Base-by-base conservation (phyloP, 2,888 invertebrate species). In the Zaprionus bogoriensis region DNA sequence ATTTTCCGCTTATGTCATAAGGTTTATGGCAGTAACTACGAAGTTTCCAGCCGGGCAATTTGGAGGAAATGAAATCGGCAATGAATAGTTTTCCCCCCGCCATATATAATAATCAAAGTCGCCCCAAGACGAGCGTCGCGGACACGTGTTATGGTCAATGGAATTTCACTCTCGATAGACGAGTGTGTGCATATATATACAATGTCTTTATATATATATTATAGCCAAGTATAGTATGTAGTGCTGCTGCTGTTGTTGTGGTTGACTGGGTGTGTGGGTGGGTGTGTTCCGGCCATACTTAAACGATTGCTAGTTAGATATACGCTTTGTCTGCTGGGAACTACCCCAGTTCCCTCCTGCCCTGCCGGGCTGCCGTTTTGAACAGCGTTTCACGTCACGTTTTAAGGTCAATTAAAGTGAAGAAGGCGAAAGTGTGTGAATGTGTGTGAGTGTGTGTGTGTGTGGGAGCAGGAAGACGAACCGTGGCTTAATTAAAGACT, bases 341-440 rank as follows among this genome's bases (percentile, higher is more conserved):
- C 60, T 14, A 41, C 30, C 32, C 52, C 48, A 60, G 27, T 27
- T 32, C 50, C 44, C 50, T 12, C 32, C 19, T 30, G 27, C 14
- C 14, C 17, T 42, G 25, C 23, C 22, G 55, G 51, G 60, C 61
- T 60, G 60, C 58, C 48, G 68, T 68, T 72, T 67, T 52, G 47
- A 36, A 53, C 47, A 48, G 46, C 38, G 55, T 25, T 44, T 32
- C 47, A 48, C 47, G 67, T 79, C 85, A 80, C 86, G 73, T 79
- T 79, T 80, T 79, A 61, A 70, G 80, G 84, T 83, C 84, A 80
- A 66, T 64, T 76, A 70, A 22, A 47, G 73, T 39, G 12, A 28
- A 42, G 41, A 23, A 39, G 41, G 58, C 58, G 65, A 78, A 67
- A 70, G 78, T 69, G 45, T 32, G 27, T 17, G 44, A 32, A 17